These are phyloP conservation scores for Sardina pilchardus DNA, from an alignment of 2,113 vertebrate genomes.

Conservation along the genomic window DNA sequence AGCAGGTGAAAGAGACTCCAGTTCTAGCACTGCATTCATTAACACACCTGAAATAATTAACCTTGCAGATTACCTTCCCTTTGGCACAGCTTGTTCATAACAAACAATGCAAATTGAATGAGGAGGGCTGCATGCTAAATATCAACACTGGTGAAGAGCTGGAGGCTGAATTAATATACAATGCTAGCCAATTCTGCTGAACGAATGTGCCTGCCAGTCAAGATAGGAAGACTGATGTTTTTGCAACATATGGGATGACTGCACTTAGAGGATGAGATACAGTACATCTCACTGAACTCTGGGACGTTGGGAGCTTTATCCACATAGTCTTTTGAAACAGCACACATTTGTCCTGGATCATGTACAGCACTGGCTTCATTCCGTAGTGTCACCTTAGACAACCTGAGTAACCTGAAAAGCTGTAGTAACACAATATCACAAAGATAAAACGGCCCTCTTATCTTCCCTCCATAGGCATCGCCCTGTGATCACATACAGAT, in stretches of 20 bases:
- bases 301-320: background rate
- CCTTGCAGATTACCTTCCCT: background rate
- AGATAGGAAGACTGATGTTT: background rate
- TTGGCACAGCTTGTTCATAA: background rate
- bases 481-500: background rate
- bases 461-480: background rate
- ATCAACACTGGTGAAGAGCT: background rate
- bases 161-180: no score
- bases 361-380: background rate
- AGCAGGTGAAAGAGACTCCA: background rate
- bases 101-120: background rate
- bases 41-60: background rate
- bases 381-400: background rate
- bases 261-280: background rate
- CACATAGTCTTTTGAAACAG: background rate
- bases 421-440: background rate
- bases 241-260: background rate
- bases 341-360: background rate
- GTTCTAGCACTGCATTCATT: background rate
- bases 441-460: background rate
- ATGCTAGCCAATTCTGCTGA: background rate
- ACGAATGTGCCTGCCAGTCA: background rate
- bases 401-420: background rate
- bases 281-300: background rate
- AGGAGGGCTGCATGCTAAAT: background rate